These are phyloP conservation scores for Osmerus mordax DNA, from an alignment of 2,113 vertebrate genomes.

Conservation along the genomic window DNA sequence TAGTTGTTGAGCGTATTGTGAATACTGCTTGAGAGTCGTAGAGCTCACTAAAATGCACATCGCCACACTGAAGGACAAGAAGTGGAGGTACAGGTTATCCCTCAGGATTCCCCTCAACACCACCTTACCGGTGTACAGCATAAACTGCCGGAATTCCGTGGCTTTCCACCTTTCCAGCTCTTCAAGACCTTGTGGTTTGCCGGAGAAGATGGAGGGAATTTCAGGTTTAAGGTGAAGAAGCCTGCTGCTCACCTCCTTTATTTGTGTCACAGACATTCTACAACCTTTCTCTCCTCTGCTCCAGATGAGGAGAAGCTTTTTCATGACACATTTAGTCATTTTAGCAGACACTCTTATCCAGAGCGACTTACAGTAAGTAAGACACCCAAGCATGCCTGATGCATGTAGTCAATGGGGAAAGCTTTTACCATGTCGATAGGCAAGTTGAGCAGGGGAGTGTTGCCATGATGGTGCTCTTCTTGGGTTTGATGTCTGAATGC, in stretches of 20 bases:
- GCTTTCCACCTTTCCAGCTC: conserved; percentile 11
- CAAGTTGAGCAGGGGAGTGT: not conserved
- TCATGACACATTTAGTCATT: no score
- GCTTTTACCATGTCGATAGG: not conserved
- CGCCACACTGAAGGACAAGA: no score
- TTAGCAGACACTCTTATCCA: no score
- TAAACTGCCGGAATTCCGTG: conserved; percentile 7
- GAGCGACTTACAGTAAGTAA: no score
- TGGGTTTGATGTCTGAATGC: not conserved
- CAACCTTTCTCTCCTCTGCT: not conserved
- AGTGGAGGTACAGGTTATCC: no score
- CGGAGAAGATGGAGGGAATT: conserved; percentile 6
- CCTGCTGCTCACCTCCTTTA: not conserved
- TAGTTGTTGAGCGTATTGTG: no score
- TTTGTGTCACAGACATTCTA: conserved; percentile 3
- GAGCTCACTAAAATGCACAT: no score
- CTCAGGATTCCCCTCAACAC: no score
- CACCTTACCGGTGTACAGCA: conserved; percentile 15
- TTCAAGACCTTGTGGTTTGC: not conserved
- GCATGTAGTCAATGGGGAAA: conserved; percentile 17
- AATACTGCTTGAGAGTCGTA: no score
- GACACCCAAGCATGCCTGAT: conserved; percentile 2
- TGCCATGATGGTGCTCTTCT: not conserved
- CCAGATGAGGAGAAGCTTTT: conserved; percentile 1
- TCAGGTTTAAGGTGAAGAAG: not conserved